A percentile compares a stretch with the other conserved stretches of the same genome.
phyloP scores from a whole-genome alignment of 2,113 vertebrate genomes.

The Dendropsophus ebraccatus region DNA sequence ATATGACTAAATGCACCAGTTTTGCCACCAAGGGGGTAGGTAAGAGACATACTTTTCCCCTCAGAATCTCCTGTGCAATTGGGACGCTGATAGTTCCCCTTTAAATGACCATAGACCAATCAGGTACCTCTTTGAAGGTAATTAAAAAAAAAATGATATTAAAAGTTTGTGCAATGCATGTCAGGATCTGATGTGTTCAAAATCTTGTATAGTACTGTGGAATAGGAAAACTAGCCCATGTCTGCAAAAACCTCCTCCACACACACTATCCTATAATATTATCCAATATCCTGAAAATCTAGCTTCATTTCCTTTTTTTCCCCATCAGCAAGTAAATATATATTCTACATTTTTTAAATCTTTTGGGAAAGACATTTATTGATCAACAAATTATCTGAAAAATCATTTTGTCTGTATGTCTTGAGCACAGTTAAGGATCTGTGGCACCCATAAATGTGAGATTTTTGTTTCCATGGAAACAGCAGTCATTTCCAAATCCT shows the following conservation, averaged over 20 bases:
- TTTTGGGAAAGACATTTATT: constrained; percentile 1
- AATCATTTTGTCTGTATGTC: not conserved
- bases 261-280: not conserved
- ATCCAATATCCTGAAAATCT: not conserved
- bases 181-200: not conserved
- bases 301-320: not conserved
- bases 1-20: too few relatives aligned
- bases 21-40: too few relatives aligned
- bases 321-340: not conserved
- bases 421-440: constrained; percentile 6
- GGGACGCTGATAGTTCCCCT: too few relatives aligned
- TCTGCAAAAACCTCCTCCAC: not conserved
- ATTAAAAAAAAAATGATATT: too few relatives aligned
- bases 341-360: not conserved
- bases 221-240: not conserved
- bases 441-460: constrained; percentile 31
- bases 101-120: too few relatives aligned
- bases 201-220: not conserved
- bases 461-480: constrained; percentile 24
- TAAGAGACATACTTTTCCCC: too few relatives aligned
- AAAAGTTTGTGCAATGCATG: not conserved
- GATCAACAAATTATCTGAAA: constrained; percentile 5
- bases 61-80: too few relatives aligned
- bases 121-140: too few relatives aligned
- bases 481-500: constrained; percentile 2